Evolutionary conservation across 2,888 invertebrate genomes (phyloP).

Genomic region (Drosophila subquinaria): DNA sequence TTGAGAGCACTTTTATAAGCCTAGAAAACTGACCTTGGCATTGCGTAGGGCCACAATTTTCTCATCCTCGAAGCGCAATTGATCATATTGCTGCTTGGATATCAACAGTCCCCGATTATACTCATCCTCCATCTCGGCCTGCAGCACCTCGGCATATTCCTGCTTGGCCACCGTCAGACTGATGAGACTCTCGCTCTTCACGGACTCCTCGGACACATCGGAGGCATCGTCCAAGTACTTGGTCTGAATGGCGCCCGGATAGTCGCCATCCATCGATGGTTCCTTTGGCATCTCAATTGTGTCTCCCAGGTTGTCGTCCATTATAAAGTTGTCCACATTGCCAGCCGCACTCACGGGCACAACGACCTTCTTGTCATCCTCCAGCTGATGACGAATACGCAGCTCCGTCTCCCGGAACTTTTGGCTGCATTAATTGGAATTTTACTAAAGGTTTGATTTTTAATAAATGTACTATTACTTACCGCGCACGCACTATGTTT

Average conservation of each 20-base stretch:
- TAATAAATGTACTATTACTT: conserved; percentile 10
- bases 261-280: conserved; percentile 44
- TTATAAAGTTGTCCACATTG: conserved; percentile 17
- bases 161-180: conserved; percentile 75
- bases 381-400: conserved; percentile 78
- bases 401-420: conserved; percentile 83
- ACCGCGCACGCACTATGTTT: conserved; percentile 83
- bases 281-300: conserved; percentile 52
- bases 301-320: conserved; percentile 49
- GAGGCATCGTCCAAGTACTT: conserved; percentile 77
- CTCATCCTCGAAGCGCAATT: conserved; percentile 87
- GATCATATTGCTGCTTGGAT: conserved; percentile 86
- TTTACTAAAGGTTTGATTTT: not conserved
- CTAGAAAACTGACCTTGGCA: conserved; percentile 85
- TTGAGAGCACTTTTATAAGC: not conserved
- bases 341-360: conserved; percentile 17
- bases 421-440: conserved; percentile 64
- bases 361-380: conserved; percentile 62
- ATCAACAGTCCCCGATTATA: conserved; percentile 86
- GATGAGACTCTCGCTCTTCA: conserved; percentile 70
- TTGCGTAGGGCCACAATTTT: conserved; percentile 86
- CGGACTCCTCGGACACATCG: conserved; percentile 71
- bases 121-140: conserved; percentile 80
- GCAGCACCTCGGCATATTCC: conserved; percentile 73
- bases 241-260: conserved; percentile 45